Percentiles rank a stretch among this genome's conserved stretches.
Evolutionary conservation across 1,140 invertebrate species (phyloP).

Genomic region (Drosophila prosaltans): DNA sequence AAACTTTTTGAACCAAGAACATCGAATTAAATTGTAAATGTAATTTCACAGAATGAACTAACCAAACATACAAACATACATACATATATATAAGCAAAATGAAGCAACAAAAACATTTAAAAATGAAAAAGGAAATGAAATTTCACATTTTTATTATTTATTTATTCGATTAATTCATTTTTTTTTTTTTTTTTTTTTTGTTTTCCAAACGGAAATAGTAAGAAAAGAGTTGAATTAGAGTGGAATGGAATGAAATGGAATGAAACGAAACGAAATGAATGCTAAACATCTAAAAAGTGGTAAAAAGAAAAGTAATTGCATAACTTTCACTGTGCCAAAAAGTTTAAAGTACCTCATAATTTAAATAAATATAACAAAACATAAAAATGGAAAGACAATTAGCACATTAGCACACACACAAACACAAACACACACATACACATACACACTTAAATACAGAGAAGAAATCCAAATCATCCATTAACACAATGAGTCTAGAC

Average conservation of each 20-base stretch:
- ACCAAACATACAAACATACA: background rate
- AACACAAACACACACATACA: constrained; percentile 32
- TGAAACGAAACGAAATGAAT: constrained; percentile 35
- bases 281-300: background rate
- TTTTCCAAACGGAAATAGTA: constrained; percentile 7
- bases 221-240: constrained; percentile 13
- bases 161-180: background rate
- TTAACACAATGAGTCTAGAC: constrained; percentile 1
- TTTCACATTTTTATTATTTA: constrained; percentile 10
- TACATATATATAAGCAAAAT: constrained; percentile 22
- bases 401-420: constrained; percentile 17
- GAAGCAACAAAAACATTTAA: background rate
- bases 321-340: constrained; percentile 83
- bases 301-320: constrained; percentile 67
- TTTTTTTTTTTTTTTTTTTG: background rate
- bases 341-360: constrained; percentile 83
- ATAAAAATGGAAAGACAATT: constrained; percentile 36
- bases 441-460: background rate
- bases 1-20: constrained; percentile 76
- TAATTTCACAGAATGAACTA: constrained; percentile 51
- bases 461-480: background rate
- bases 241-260: constrained; percentile 16
- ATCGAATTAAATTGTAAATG: constrained; percentile 82
- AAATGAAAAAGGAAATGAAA: constrained; percentile 21
- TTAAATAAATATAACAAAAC: constrained; percentile 70